These are phyloP conservation scores for Cheumatopsyche charites DNA, from an alignment of 1,140 invertebrate species.

Conservation along the genomic window DNA sequence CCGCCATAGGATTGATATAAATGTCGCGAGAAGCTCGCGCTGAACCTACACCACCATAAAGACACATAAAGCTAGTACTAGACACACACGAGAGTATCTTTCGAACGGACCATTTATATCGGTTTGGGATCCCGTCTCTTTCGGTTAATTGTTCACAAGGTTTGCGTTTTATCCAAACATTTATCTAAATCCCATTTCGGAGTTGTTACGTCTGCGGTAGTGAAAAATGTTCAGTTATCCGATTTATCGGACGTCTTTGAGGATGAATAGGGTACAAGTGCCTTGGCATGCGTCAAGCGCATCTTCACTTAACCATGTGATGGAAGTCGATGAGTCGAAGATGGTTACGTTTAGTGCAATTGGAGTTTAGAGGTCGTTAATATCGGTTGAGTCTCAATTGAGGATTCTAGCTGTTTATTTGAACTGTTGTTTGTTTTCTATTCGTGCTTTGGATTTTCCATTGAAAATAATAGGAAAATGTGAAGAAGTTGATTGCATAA, in stretches of 20 bases:
- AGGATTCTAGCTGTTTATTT: too few relatives aligned
- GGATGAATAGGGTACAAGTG: constrained; percentile 5
- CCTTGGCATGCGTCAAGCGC: too few relatives aligned
- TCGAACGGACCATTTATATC: constrained; percentile 44
- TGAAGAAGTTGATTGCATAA: too few relatives aligned
- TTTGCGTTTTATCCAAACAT: constrained; percentile 48
- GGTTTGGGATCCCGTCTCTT: constrained; percentile 43
- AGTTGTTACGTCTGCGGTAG: constrained; percentile 43
- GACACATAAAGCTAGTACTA: too few relatives aligned
- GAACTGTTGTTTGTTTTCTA: too few relatives aligned
- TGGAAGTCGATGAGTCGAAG: too few relatives aligned
- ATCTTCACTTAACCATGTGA: too few relatives aligned
- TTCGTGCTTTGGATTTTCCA: too few relatives aligned
- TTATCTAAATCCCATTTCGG: constrained; percentile 49
- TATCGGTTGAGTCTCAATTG: too few relatives aligned
- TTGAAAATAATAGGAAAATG: too few relatives aligned
- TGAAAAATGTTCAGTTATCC: constrained; percentile 33
- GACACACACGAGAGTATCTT: neutral
- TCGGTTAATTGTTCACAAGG: constrained; percentile 49
- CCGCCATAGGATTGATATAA: neutral
- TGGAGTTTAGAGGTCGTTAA: too few relatives aligned
- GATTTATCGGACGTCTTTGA: neutral
- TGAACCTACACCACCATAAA: too few relatives aligned
- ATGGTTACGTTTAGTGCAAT: neutral
- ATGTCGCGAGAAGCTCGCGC: neutral